A percentile compares a stretch with the other conserved stretches of the same genome.
Conservation (phyloP, 2,888 invertebrate species). For the Philhelius pedissequus region DNA sequence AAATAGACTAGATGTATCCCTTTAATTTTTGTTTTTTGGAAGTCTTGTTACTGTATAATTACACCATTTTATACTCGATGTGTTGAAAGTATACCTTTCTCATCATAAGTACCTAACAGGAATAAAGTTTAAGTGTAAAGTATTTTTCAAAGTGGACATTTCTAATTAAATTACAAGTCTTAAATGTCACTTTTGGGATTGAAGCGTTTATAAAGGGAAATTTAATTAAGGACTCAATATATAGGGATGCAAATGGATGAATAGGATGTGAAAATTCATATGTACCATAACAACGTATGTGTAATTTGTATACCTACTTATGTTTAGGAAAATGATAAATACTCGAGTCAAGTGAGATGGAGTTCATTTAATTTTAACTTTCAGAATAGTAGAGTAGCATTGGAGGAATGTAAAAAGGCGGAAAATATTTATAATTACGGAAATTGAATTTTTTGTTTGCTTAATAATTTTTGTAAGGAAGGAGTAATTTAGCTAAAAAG, state of each 20-base stretch:
- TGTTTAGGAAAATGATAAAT: conserved; percentile 11
- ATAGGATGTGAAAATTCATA: neutral
- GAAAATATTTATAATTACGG: too few species aligned
- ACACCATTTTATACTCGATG: neutral
- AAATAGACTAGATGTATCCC: conserved; percentile 16
- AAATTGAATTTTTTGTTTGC: too few species aligned
- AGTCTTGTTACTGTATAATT: neutral
- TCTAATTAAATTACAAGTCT: conserved; percentile 37
- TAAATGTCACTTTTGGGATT: conserved; percentile 20
- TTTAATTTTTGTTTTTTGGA: neutral
- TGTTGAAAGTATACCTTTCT: neutral
- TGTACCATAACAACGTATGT: neutral
- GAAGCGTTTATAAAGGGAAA: conserved; percentile 3
- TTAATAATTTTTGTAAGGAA: too few species aligned
- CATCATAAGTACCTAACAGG: neutral
- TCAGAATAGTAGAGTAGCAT: neutral
- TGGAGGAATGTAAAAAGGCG: too few species aligned
- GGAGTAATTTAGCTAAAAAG: too few species aligned
- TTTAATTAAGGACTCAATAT: conserved; percentile 25
- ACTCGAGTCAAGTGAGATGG: neutral
- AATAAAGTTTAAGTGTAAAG: neutral
- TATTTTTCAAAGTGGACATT: conserved; percentile 11
- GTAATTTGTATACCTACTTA: neutral
- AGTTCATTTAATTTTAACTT: neutral
- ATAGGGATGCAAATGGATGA: neutral